Percentiles rank a stretch among this genome's conserved stretches.
Evolutionary conservation across 2,113 vertebrate genomes (phyloP).

Genomic region (Rhinogobius similis): DNA sequence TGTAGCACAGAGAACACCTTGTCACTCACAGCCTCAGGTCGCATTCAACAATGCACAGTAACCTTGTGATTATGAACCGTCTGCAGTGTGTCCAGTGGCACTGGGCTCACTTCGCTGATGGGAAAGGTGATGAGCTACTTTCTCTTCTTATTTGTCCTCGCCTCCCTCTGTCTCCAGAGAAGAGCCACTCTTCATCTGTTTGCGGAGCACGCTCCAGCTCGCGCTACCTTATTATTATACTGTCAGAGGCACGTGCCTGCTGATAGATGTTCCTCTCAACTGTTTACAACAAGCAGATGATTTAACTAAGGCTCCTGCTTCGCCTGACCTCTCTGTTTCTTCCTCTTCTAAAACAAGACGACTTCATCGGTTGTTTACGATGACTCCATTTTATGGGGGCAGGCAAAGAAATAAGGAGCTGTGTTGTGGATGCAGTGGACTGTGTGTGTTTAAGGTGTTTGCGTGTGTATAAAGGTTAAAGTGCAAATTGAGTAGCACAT

Average conservation of each 20-base stretch:
- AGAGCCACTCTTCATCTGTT: slow-evolving; percentile 71
- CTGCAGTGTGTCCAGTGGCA: slow-evolving; percentile 42
- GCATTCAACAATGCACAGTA: slow-evolving; percentile 69
- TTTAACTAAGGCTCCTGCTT: slow-evolving; percentile 69
- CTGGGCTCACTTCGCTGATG: slow-evolving; percentile 45
- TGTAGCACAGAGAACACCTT: slow-evolving; percentile 63
- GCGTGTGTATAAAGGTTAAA: slow-evolving; percentile 32
- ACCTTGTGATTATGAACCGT: slow-evolving; percentile 67
- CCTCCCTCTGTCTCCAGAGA: slow-evolving; percentile 41
- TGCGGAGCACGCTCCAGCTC: slow-evolving; percentile 65
- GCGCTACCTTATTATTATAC: slow-evolving; percentile 74
- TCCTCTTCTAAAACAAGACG: slow-evolving; percentile 62
- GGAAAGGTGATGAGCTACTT: slow-evolving; percentile 64
- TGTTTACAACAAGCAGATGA: slow-evolving; percentile 75
- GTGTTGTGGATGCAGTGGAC: slow-evolving; percentile 4
- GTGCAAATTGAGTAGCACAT: slow-evolving; percentile 14
- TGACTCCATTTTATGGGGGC: slow-evolving; percentile 62
- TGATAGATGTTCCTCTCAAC: slow-evolving; percentile 76
- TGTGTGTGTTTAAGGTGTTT: slow-evolving; percentile 21
- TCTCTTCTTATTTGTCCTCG: slow-evolving; percentile 49
- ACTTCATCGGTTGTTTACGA: slow-evolving; percentile 70
- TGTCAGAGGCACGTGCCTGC: slow-evolving; percentile 74
- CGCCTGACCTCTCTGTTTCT: slow-evolving; percentile 61
- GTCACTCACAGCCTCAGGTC: slow-evolving; percentile 69
- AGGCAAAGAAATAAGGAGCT: slow-evolving; percentile 31